Conservation (phyloP, 2,888 invertebrate genomes). For the Eremobia ochroleuca region DNA sequence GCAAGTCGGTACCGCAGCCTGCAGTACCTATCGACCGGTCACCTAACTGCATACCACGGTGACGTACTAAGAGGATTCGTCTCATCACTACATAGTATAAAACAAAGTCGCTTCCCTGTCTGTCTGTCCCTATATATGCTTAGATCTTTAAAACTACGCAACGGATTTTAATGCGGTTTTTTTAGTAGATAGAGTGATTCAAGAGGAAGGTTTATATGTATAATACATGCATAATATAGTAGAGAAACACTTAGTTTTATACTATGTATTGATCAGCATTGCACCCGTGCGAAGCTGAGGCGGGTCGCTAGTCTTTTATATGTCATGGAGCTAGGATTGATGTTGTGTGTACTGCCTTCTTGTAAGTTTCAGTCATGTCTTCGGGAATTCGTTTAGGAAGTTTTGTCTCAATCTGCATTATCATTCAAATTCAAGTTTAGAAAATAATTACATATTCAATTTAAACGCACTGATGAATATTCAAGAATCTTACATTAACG, state of each 20-base stretch:
- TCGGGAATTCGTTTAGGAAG: background rate
- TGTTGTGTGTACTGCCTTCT: background rate
- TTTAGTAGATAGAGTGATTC: no score
- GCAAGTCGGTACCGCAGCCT: slow-evolving; percentile 80
- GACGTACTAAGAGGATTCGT: slow-evolving; percentile 27
- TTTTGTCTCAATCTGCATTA: background rate
- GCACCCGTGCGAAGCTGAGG: no score
- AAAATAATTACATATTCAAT: background rate
- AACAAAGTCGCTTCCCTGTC: no score
- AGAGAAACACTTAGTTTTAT: no score
- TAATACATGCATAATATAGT: no score
- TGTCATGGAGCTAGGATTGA: background rate
- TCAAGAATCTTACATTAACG: background rate
- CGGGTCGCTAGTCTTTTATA: no score
- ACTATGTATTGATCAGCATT: no score
- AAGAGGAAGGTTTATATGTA: no score
- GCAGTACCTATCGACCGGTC: slow-evolving; percentile 82
- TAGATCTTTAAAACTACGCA: no score
- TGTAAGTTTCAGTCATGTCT: background rate
- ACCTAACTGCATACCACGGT: slow-evolving; percentile 62
- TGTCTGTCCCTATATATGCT: no score
- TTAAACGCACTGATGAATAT: background rate
- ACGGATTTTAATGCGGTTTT: no score
- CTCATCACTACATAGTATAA: no score
- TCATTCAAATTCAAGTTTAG: background rate